These are phyloP conservation scores for Vanessa atalanta DNA, from an alignment of 1,140 invertebrate genomes.

Conservation along the genomic window DNA sequence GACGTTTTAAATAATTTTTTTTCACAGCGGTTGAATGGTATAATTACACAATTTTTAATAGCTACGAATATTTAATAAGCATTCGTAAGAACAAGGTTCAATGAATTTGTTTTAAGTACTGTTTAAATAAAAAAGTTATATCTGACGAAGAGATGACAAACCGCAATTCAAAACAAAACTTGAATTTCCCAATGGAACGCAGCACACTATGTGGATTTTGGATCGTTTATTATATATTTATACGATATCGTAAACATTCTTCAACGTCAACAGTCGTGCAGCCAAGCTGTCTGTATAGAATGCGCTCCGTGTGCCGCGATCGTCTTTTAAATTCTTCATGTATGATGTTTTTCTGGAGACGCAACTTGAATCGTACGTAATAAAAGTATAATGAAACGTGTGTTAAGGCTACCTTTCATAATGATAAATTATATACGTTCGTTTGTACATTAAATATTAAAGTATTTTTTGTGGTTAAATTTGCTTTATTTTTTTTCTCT, in stretches of 20 bases:
- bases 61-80: conserved; percentile 22
- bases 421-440: conserved; percentile 17
- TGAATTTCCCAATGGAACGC: conserved; percentile 7
- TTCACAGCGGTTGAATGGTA: conserved; percentile 25
- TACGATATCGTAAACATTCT: conserved; percentile 13
- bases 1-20: conserved; percentile 36
- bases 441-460: conserved; percentile 16
- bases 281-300: conserved; percentile 33
- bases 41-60: conserved; percentile 25
- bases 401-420: conserved; percentile 19
- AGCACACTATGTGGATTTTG: conserved; percentile 29
- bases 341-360: conserved; percentile 32
- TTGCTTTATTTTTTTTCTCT: background rate
- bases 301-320: conserved; percentile 29
- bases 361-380: conserved; percentile 32
- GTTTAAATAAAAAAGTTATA: conserved; percentile 19
- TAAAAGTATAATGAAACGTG: conserved; percentile 37
- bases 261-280: conserved; percentile 13
- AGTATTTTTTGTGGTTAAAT: conserved; percentile 2
- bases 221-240: conserved; percentile 3
- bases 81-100: conserved; percentile 10
- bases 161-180: conserved; percentile 27
- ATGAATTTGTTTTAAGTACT: conserved; percentile 12
- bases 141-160: conserved; percentile 32
- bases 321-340: conserved; percentile 31